phyloP scores from a whole-genome alignment of 2,888 invertebrate species.

The Athalia cordata region DNA sequence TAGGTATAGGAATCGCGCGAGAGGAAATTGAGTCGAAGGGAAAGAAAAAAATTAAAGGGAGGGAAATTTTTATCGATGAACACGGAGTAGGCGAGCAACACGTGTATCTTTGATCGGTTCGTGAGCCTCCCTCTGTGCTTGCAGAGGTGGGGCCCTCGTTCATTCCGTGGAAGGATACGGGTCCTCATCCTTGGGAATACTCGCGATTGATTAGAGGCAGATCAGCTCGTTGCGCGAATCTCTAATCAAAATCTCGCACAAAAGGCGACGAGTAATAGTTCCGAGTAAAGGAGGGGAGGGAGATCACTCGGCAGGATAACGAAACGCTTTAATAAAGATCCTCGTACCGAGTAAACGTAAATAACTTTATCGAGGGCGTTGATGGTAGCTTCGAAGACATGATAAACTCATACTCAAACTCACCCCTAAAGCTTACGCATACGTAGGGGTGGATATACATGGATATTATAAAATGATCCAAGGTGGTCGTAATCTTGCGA shows the following conservation, averaged over 20 bases:
- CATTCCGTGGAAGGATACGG: conserved; percentile 4
- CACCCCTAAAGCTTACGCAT: not conserved
- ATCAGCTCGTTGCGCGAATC: conserved; percentile 26
- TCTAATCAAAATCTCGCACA: conserved; percentile 23
- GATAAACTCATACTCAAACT: not conserved
- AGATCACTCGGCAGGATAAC: not conserved
- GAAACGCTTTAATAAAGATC: conserved; percentile 12
- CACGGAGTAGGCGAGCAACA: conserved; percentile 55
- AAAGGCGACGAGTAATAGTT: conserved; percentile 4
- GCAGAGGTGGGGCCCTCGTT: conserved; percentile 36
- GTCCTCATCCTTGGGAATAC: not conserved
- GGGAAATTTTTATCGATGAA: not conserved
- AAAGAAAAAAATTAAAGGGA: not conserved
- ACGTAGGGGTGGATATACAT: not conserved
- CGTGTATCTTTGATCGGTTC: conserved; percentile 66
- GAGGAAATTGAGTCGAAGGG: not conserved
- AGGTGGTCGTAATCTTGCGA: conserved; percentile 23
- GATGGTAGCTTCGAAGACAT: not conserved
- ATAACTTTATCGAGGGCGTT: conserved; percentile 18
- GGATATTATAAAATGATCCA: not conserved
- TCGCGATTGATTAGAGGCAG: conserved; percentile 34
- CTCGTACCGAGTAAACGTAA: not conserved
- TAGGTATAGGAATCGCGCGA: no score
- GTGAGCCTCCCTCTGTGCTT: not conserved
- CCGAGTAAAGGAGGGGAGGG: not conserved